Conservation (phyloP, 1,140 invertebrate genomes). For the Acromyrmex heyeri region DNA sequence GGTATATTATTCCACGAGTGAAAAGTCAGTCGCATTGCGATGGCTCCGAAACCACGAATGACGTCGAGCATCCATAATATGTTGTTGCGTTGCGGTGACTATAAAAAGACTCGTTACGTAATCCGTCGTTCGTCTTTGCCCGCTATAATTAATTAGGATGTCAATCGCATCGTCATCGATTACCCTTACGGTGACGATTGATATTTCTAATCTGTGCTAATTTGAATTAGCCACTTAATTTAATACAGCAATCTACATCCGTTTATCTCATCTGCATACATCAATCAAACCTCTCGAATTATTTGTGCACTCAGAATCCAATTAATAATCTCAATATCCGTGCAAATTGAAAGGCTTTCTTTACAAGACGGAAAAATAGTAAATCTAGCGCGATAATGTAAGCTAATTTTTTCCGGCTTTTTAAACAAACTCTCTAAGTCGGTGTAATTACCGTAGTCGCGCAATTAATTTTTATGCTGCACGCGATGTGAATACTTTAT, state of each 20-base stretch:
- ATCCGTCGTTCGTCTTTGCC: background rate
- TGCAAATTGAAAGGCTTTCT: background rate
- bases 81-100: constrained; percentile 37
- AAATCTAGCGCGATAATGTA: background rate
- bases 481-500: background rate
- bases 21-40: constrained; percentile 42
- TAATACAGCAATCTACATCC: background rate
- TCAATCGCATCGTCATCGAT: background rate
- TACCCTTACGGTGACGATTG: background rate
- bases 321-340: background rate
- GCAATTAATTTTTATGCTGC: background rate
- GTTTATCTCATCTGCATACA: background rate
- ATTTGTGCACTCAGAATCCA: background rate
- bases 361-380: background rate
- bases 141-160: constrained; percentile 48
- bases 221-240: background rate
- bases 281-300: background rate
- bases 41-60: constrained; percentile 28
- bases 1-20: constrained; percentile 24
- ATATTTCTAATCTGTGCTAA: background rate
- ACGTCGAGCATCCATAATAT: constrained; percentile 49
- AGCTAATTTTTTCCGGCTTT: constrained; percentile 6
- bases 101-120: constrained; percentile 68
- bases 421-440: constrained; percentile 8
- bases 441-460: background rate